A percentile compares a stretch with the other conserved stretches of the same genome.
These are phyloP conservation scores for Trypoxylon attenuatum DNA, from an alignment of 2,888 invertebrate genomes.

Conservation along the genomic window DNA sequence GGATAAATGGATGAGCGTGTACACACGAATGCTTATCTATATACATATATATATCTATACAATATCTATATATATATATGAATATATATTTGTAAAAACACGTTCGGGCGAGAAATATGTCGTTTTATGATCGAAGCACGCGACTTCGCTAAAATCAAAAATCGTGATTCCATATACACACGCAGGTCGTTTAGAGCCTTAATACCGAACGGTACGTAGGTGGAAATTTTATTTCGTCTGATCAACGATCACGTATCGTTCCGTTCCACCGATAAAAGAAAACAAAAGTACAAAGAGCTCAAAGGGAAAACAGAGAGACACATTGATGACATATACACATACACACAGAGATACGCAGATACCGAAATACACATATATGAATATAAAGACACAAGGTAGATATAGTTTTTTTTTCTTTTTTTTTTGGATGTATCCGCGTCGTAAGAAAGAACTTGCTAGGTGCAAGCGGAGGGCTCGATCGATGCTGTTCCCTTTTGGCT, in stretches of 20 bases:
- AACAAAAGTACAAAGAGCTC: slow-evolving; percentile 35
- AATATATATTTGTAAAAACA: slow-evolving; percentile 50
- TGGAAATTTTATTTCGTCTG: slow-evolving; percentile 54
- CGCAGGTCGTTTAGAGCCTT: slow-evolving; percentile 51
- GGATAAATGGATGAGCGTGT: neutral
- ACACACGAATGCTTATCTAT: slow-evolving; percentile 2
- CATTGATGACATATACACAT: slow-evolving; percentile 19
- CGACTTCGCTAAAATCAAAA: slow-evolving; percentile 45
- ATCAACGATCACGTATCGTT: slow-evolving; percentile 47
- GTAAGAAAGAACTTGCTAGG: too few relatives aligned
- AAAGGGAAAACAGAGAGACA: slow-evolving; percentile 39
- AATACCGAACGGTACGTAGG: slow-evolving; percentile 44
- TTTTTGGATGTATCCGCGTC: too few relatives aligned
- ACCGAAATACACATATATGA: slow-evolving; percentile 21
- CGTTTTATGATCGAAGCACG: slow-evolving; percentile 56
- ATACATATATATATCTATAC: slow-evolving; percentile 42
- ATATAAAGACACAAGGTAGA: too few relatives aligned
- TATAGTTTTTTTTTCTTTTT: too few relatives aligned
- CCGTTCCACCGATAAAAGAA: slow-evolving; percentile 29
- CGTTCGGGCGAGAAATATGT: slow-evolving; percentile 48
- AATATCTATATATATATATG: slow-evolving; percentile 41
- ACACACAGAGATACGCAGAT: slow-evolving; percentile 7
- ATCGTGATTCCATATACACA: slow-evolving; percentile 45
- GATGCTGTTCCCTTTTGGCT: slow-evolving; percentile 52
- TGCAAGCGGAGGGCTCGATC: slow-evolving; percentile 26